These are phyloP conservation scores for Crotalus horridus DNA, from an alignment of 2,113 vertebrate genomes.

Conservation along the genomic window DNA sequence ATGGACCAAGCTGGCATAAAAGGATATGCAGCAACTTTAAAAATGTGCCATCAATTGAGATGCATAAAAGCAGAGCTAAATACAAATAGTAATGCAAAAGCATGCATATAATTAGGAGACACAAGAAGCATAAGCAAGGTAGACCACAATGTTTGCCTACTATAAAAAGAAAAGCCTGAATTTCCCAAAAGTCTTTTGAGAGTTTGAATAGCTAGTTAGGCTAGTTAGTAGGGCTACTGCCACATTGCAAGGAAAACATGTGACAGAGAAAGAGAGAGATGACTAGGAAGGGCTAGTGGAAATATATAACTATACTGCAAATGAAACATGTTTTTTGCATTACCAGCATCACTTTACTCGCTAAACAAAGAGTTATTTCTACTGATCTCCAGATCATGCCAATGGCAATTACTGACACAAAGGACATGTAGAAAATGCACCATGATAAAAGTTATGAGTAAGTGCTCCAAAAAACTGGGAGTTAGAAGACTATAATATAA, in stretches of 20 bases:
- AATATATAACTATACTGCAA: not conserved
- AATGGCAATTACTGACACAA: not conserved
- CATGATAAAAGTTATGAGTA: not conserved
- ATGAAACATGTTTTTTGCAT: not conserved
- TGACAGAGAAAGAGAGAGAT: not conserved
- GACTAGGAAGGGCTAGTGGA: not conserved
- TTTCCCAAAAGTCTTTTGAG: not conserved
- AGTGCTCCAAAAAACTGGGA: not conserved
- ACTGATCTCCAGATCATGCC: not conserved
- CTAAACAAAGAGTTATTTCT: not conserved
- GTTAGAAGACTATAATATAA: not conserved
- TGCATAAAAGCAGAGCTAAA: not conserved
- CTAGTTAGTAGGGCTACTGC: not conserved
- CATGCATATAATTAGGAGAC: not conserved
- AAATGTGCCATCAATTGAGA: not conserved
- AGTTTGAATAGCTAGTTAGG: not conserved
- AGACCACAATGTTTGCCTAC: not conserved
- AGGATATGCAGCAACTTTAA: not conserved
- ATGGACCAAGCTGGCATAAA: not conserved
- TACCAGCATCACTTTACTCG: not conserved
- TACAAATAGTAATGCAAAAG: not conserved
- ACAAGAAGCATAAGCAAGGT: not conserved
- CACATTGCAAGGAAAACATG: not conserved
- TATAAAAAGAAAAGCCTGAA: not conserved
- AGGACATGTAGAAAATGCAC: not conserved